These are phyloP conservation scores for Scleropages formosus DNA, from an alignment of 2,797 vertebrate species.

Conservation along the genomic window DNA sequence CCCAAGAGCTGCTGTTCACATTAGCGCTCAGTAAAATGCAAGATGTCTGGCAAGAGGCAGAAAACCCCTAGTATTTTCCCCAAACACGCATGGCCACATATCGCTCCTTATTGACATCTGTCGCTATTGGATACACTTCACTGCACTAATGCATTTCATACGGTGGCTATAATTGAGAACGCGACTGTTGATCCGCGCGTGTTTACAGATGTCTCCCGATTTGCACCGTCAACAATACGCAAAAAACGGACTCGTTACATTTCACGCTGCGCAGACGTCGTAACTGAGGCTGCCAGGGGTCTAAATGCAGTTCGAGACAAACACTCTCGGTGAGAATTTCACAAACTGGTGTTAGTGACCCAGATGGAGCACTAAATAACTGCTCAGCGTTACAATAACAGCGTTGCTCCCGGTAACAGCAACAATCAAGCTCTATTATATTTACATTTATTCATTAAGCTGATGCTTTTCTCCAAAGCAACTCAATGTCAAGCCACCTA, in stretches of 20 bases:
- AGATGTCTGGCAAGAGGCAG: neutral
- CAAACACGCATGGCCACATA: neutral
- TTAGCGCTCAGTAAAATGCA: neutral
- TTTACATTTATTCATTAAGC: too few relatives aligned
- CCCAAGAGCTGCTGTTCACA: neutral
- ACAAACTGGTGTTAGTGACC: neutral
- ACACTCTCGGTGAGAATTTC: constrained; percentile 12
- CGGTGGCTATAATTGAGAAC: constrained; percentile 39
- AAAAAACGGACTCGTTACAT: constrained; percentile 17
- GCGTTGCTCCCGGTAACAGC: neutral
- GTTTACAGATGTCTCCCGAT: constrained; percentile 1
- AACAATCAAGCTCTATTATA: neutral
- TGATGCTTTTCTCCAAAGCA: too few relatives aligned
- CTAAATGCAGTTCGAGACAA: neutral
- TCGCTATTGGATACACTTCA: constrained; percentile 63
- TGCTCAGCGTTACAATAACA: neutral
- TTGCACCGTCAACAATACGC: constrained; percentile 3
- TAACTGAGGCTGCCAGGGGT: neutral
- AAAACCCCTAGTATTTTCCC: neutral
- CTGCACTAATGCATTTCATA: constrained; percentile 60
- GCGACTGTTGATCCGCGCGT: constrained; percentile 1
- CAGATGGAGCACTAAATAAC: too few relatives aligned
- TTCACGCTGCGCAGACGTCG: neutral
- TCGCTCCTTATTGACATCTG: constrained; percentile 64
- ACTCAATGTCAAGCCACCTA: too few relatives aligned